Evolutionary conservation across 2,113 vertebrate species (phyloP).

Genomic region (Datnioides undecimradiatus): DNA sequence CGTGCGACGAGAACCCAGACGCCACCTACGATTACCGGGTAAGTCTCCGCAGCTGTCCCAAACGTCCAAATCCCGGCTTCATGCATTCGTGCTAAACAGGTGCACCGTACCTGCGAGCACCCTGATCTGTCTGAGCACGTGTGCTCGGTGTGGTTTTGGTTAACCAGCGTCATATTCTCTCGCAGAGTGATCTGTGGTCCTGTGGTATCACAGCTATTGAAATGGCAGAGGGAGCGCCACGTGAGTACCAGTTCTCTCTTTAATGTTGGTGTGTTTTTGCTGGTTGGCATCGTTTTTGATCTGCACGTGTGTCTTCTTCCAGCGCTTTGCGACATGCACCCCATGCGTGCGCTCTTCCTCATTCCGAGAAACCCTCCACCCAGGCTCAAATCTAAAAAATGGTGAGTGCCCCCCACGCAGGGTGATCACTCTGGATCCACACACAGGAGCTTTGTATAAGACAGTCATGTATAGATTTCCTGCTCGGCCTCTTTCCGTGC

Average conservation of each 20-base stretch:
- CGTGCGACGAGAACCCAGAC: constrained; percentile 98
- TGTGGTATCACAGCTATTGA: constrained; percentile 98
- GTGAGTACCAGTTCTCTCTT: constrained; percentile 84
- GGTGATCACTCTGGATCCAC: neutral
- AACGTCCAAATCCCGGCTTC: rapidly evolving
- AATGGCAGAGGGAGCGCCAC: constrained; percentile 98
- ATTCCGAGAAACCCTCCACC: constrained; percentile 99
- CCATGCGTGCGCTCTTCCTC: constrained; percentile 99
- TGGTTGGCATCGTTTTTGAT: neutral
- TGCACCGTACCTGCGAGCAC: neutral
- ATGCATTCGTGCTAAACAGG: neutral
- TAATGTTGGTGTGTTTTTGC: neutral
- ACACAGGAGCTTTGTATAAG: neutral
- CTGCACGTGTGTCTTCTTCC: constrained; percentile 6
- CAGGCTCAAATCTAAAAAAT: constrained; percentile 99
- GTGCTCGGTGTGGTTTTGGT: neutral
- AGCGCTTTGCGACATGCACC: constrained; percentile 99
- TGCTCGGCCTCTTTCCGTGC: neutral
- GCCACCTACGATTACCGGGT: constrained; percentile 99
- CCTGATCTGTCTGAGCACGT: neutral
- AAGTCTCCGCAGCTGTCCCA: constrained; percentile 25
- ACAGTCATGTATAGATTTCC: constrained; percentile 22
- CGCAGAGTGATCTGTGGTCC: constrained; percentile 98
- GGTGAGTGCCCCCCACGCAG: constrained; percentile 83
- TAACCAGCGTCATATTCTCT: constrained; percentile 33